A percentile compares a stretch with the other conserved stretches of the same genome.
These are phyloP conservation scores for Porites evermanni DNA, from an alignment of 92 coral and sea anemone species.

Conservation along the genomic window DNA sequence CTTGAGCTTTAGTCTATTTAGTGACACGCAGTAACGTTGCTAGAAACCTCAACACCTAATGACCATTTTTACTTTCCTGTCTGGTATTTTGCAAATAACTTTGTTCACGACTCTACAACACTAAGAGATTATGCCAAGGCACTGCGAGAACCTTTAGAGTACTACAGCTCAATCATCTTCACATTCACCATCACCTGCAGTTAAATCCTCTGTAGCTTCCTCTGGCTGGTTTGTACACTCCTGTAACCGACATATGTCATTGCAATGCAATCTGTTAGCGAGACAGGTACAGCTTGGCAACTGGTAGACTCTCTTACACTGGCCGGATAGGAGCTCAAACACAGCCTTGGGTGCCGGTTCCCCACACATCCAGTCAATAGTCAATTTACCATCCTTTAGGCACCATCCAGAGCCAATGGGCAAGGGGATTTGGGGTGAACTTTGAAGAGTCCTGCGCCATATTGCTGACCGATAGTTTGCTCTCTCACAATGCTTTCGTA, in stretches of 20 bases:
- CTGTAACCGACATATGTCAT: not conserved
- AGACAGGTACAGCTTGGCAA: slow-evolving; percentile 25
- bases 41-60: slow-evolving; percentile 11
- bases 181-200: not conserved
- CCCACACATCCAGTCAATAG: slow-evolving; percentile 58
- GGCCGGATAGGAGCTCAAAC: slow-evolving; percentile 30
- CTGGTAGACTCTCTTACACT: slow-evolving; percentile 10
- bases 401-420: slow-evolving; percentile 57
- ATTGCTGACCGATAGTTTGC: slow-evolving; percentile 53
- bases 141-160: slow-evolving; percentile 13
- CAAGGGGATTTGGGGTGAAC: slow-evolving; percentile 59
- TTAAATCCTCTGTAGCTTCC: slow-evolving; percentile 17
- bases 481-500: slow-evolving; percentile 37
- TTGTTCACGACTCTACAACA: slow-evolving; percentile 15
- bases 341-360: slow-evolving; percentile 54
- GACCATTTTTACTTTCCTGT: slow-evolving; percentile 5
- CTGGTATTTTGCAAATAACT: slow-evolving; percentile 1
- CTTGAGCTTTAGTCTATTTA: too few relatives aligned
- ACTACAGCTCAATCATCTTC: not conserved
- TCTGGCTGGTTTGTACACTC: slow-evolving; percentile 12
- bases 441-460: slow-evolving; percentile 51
- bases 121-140: slow-evolving; percentile 12
- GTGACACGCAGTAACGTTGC: slow-evolving; percentile 3
- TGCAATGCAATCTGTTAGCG: slow-evolving; percentile 2
- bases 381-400: slow-evolving; percentile 33